These are phyloP conservation scores for Amiota communis DNA, from an alignment of 2,888 invertebrate species.

Conservation along the genomic window DNA sequence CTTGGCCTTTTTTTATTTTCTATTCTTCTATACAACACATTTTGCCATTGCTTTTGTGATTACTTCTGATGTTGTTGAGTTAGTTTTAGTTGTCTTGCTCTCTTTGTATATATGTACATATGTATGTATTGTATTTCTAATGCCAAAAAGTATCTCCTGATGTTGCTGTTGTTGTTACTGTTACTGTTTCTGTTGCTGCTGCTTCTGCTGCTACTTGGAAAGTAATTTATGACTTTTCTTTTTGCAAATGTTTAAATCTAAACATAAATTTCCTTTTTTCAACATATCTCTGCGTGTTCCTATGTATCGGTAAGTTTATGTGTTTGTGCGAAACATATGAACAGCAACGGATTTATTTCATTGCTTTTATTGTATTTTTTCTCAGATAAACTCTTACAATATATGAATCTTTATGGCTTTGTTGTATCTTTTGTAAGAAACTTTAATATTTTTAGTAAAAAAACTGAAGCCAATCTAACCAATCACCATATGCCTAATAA, in stretches of 20 bases:
- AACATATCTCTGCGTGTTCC: constrained; percentile 22
- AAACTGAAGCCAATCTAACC: too few relatives aligned
- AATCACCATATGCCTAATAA: too few relatives aligned
- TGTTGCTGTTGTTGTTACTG: constrained; percentile 31
- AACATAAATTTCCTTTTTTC: constrained; percentile 57
- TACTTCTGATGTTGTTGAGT: constrained; percentile 9
- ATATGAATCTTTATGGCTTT: constrained; percentile 36
- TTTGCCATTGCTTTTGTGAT: constrained; percentile 5
- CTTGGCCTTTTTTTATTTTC: constrained; percentile 44
- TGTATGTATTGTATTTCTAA: too few relatives aligned
- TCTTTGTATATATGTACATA: constrained; percentile 31
- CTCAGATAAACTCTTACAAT: constrained; percentile 64
- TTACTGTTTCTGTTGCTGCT: not conserved
- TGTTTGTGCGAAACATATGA: constrained; percentile 54
- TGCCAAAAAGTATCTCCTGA: constrained; percentile 50
- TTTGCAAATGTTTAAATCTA: constrained; percentile 67
- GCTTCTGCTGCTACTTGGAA: constrained; percentile 54
- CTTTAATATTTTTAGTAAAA: constrained; percentile 23
- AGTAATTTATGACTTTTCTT: constrained; percentile 68
- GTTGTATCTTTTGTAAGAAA: not conserved
- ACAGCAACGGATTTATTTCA: constrained; percentile 59
- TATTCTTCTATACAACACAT: not conserved
- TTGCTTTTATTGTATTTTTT: constrained; percentile 54
- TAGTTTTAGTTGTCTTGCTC: not conserved
- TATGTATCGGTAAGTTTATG: constrained; percentile 27